Percentiles rank a stretch among this genome's conserved stretches.
phyloP scores from a whole-genome alignment of 2,888 invertebrate species.

The Clistopyga incitator region DNA sequence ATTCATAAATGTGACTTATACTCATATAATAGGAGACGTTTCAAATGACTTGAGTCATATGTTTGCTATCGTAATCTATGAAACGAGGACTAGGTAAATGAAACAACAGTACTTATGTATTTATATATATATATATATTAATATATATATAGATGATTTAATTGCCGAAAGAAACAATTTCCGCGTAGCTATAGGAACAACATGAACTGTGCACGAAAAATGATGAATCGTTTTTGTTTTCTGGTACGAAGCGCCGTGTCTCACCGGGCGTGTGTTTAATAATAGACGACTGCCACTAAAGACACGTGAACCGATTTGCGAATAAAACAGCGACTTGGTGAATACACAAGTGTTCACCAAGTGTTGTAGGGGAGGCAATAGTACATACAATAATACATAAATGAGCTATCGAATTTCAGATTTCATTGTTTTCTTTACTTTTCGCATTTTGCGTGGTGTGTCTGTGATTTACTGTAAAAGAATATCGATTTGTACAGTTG shows the following conservation, averaged over 20 bases:
- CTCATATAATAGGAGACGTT: neutral
- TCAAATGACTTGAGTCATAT: neutral
- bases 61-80: neutral
- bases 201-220: conserved; percentile 80
- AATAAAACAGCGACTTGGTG: conserved; percentile 40
- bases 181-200: conserved; percentile 81
- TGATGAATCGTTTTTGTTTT: conserved; percentile 72
- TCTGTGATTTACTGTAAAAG: conserved; percentile 81
- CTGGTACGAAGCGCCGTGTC: conserved; percentile 48
- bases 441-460: conserved; percentile 65
- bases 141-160: conserved; percentile 78
- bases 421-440: conserved; percentile 39
- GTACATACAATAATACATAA: conserved; percentile 41
- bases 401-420: conserved; percentile 51
- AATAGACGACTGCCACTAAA: conserved; percentile 38
- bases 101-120: conserved; percentile 16
- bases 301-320: conserved; percentile 53
- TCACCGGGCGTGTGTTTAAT: conserved; percentile 29
- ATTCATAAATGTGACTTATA: no score
- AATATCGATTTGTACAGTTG: conserved; percentile 84
- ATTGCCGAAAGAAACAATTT: conserved; percentile 81
- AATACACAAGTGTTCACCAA: conserved; percentile 35
- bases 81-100: neutral
- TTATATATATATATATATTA: conserved; percentile 65
- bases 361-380: conserved; percentile 4